A percentile compares a stretch with the other conserved stretches of the same genome.
Conservation (phyloP, 2,888 invertebrate species). For the Altica lythri region DNA sequence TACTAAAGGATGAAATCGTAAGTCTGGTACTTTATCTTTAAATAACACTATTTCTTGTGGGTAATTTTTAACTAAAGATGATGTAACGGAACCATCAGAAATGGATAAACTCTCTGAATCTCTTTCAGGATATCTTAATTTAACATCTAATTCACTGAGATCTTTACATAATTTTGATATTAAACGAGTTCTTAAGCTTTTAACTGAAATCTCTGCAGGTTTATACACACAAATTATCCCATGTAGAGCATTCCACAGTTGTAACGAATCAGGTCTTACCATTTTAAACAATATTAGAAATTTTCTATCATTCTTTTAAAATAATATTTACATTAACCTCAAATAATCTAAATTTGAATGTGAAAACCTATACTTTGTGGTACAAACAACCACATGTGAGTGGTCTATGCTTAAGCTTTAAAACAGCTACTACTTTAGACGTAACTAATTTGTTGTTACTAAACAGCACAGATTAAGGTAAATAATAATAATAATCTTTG, state of each 20-base stretch:
- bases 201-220: constrained; percentile 65
- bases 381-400: too few species aligned
- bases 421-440: too few species aligned
- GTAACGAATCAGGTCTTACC: constrained; percentile 56
- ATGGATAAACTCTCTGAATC: neutral
- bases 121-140: constrained; percentile 3
- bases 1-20: constrained; percentile 66
- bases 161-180: constrained; percentile 66
- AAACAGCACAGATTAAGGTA: too few species aligned
- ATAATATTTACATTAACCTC: too few species aligned
- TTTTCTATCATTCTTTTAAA: neutral
- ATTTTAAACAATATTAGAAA: constrained; percentile 27
- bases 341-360: too few species aligned
- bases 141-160: constrained; percentile 26
- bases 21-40: constrained; percentile 6
- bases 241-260: constrained; percentile 70
- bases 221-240: constrained; percentile 82
- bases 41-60: neutral
- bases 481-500: too few species aligned
- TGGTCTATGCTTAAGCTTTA: too few species aligned
- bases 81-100: neutral
- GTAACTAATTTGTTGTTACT: too few species aligned
- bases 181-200: constrained; percentile 63
- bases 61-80: neutral
- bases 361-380: too few species aligned